phyloP scores from a whole-genome alignment of 2,113 vertebrate species.

The Barnardius zonarius region DNA sequence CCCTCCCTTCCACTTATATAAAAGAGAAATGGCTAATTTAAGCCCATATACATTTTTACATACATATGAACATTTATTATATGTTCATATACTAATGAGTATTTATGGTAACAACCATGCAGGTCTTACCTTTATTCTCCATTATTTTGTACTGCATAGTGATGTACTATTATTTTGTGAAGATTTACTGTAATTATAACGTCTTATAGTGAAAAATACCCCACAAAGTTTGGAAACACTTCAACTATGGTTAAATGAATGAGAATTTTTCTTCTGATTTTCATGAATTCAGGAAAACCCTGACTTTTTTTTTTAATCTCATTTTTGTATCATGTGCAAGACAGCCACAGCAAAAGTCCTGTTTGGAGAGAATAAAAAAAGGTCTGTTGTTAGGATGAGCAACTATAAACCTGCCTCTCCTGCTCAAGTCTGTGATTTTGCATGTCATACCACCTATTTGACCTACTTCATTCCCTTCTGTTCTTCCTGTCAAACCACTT shows the following conservation, averaged over 20 bases:
- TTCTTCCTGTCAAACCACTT: background rate
- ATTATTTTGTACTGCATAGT: background rate
- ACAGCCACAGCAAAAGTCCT: background rate
- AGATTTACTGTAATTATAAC: background rate
- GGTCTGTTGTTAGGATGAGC: background rate
- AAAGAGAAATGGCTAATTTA: background rate
- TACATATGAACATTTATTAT: background rate
- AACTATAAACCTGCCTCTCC: background rate
- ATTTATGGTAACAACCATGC: background rate
- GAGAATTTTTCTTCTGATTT: background rate
- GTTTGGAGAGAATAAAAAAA: background rate
- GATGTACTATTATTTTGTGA: background rate
- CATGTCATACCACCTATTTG: background rate
- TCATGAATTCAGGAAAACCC: background rate
- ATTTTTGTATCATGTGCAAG: background rate
- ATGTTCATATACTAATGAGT: too few relatives aligned
- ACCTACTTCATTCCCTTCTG: background rate
- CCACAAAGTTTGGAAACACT: background rate
- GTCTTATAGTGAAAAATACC: background rate
- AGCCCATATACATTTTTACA: background rate
- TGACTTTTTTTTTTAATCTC: background rate
- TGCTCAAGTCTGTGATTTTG: background rate
- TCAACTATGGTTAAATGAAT: background rate
- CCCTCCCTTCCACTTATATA: background rate
- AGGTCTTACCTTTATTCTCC: background rate